Conservation (phyloP, 2,797 vertebrate genomes). For the Nannoperca australis region DNA sequence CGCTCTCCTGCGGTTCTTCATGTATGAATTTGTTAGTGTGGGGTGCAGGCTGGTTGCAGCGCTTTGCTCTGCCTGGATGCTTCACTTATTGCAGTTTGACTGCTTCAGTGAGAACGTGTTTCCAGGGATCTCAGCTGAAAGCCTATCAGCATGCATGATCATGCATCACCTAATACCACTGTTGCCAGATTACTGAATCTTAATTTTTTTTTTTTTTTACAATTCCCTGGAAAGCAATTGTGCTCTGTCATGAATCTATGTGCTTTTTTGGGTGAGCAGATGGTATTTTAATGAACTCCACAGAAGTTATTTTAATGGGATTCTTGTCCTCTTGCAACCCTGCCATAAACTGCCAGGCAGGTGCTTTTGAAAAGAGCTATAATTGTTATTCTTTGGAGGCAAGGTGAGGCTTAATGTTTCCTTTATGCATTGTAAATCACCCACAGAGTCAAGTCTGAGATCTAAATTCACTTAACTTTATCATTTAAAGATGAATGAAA, state of each 20-base stretch:
- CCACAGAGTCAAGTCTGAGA: not conserved
- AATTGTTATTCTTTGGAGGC: slow-evolving; percentile 42
- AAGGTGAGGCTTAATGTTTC: slow-evolving; percentile 23
- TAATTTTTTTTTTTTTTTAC: slow-evolving; percentile 34
- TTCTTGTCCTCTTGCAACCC: slow-evolving; percentile 53
- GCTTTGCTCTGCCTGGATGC: slow-evolving; percentile 58
- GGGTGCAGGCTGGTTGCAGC: slow-evolving; percentile 35
- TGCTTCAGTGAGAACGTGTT: slow-evolving; percentile 58
- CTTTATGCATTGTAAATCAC: slow-evolving; percentile 23
- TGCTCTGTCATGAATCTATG: slow-evolving; percentile 57
- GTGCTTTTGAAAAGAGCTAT: slow-evolving; percentile 47
- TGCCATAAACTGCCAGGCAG: slow-evolving; percentile 53
- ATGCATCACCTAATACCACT: slow-evolving; percentile 49
- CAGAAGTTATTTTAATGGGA: slow-evolving; percentile 61
- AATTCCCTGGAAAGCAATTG: slow-evolving; percentile 60
- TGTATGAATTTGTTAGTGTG: slow-evolving; percentile 51
- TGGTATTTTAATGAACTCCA: slow-evolving; percentile 76
- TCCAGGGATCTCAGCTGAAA: slow-evolving; percentile 60
- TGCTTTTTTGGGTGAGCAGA: slow-evolving; percentile 64
- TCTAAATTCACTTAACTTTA: slow-evolving; percentile 1
- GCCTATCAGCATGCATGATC: slow-evolving; percentile 64
- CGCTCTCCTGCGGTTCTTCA: slow-evolving; percentile 45
- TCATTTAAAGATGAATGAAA: slow-evolving; percentile 22
- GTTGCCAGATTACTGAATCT: slow-evolving; percentile 63
- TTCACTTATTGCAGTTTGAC: slow-evolving; percentile 63